A percentile compares a stretch with the other conserved stretches of the same genome.
Conservation (phyloP, 2,888 invertebrate species). For the Eustalomyia histrio region DNA sequence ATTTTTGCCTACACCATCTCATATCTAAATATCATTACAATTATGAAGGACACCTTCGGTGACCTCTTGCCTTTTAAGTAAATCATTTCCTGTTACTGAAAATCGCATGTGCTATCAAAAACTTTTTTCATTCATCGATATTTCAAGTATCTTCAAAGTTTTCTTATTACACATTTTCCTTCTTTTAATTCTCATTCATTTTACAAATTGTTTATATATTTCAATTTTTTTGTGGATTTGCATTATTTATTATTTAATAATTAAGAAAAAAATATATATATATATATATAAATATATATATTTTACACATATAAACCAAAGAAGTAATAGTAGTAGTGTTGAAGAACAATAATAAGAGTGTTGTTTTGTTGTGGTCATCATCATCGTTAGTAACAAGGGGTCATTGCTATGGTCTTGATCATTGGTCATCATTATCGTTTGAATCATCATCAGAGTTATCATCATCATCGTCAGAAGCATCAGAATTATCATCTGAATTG, state of each 20-base stretch:
- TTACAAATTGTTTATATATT: constrained; percentile 60
- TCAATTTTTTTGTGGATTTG: constrained; percentile 59
- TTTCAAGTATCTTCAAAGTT: too few species aligned
- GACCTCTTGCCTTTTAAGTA: too few species aligned
- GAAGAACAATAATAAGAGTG: constrained; percentile 61
- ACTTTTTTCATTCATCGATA: too few species aligned
- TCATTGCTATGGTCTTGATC: constrained; percentile 65
- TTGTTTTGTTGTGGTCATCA: constrained; percentile 67
- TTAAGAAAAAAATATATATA: constrained; percentile 45
- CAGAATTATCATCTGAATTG: constrained; percentile 67
- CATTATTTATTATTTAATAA: constrained; percentile 58
- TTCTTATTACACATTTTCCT: too few species aligned
- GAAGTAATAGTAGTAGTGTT: constrained; percentile 65
- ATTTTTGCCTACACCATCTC: too few species aligned
- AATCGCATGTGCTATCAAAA: too few species aligned
- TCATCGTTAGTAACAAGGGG: constrained; percentile 68
- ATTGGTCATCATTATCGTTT: constrained; percentile 67
- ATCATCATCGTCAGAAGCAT: constrained; percentile 60
- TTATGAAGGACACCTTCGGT: too few species aligned
- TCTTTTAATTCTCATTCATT: background rate
- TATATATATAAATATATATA: too few species aligned
- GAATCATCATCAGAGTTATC: constrained; percentile 69
- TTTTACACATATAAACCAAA: constrained; percentile 67
- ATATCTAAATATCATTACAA: too few species aligned
- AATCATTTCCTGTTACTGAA: too few species aligned